Base-by-base conservation (phyloP, 2,888 invertebrate genomes). In the Catonia carolina region DNA sequence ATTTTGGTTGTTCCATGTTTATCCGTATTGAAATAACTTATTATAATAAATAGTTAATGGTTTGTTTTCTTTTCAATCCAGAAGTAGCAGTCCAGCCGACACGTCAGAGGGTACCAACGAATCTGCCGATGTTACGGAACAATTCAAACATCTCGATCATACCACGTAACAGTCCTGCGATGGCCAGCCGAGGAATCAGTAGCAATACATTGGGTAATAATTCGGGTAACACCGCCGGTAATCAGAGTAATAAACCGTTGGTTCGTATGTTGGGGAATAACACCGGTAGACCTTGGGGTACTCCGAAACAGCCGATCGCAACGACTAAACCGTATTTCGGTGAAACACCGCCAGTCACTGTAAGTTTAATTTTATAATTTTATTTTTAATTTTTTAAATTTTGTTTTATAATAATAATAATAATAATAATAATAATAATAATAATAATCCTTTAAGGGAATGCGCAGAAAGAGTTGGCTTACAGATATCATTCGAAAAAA, bases 111-210 rank as follows among this genome's bases (percentile, higher is more conserved):
- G 52, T 45, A 10, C 57, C 58, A 7, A 58, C 47, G 31, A 58
- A 62, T 47, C 58, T 65, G 41, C 50, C 51, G 17, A 35, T 33
- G 14, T 60, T 73, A 33, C 68, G 74, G 54, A 73, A 73, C 62
- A 73, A 73, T 62, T 70, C 73, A 14, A 73, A 72, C 12, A 73
- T 74, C 58, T 73, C 74, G 20, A 72, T 74, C 60, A 74, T 73
- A 60, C 73, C 74, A 14, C 58, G 62, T 10, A 58, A 56, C 18
- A 48, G 58, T 12, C 45, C 52, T 10, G 48, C 55, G 8, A 36
- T 56, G 8, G 50, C 52, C 5, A 50, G 42, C 17, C 42, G 53
- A 18, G 53, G 58, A n/a, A 42, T 58, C 35, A 23, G 35, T 8
- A 41, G 42, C 12, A 17, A 48, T 8, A 27, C 47, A 2, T 49